phyloP scores from a whole-genome alignment of 2,113 vertebrate genomes.

The Sprattus sprattus region DNA sequence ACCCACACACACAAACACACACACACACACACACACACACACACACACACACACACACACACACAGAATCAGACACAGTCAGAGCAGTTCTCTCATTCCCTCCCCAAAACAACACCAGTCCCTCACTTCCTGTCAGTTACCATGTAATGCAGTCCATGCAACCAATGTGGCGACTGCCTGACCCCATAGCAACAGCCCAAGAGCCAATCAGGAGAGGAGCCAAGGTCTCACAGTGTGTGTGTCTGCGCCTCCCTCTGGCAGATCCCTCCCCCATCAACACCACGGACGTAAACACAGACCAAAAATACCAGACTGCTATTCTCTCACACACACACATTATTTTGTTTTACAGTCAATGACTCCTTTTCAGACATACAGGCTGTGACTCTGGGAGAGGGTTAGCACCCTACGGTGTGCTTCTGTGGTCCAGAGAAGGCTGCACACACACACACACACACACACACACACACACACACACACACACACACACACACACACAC shows the following conservation, averaged over 20 bases:
- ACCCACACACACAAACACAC: no score
- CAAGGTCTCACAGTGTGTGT: constrained; percentile 25
- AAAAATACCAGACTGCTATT: background rate
- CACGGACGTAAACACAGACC: constrained; percentile 18
- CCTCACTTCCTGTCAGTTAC: constrained; percentile 66
- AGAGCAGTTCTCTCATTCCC: background rate
- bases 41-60: no score
- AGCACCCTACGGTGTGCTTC: no score
- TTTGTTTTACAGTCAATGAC: no score
- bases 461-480: constrained; percentile 16
- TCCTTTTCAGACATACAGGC: no score
- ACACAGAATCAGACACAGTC: background rate
- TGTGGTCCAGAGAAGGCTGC: background rate
- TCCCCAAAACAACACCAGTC: constrained; percentile 41
- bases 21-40: no score
- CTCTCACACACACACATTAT: background rate
- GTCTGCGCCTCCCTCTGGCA: constrained; percentile 17
- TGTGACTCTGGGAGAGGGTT: no score
- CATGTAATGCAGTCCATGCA: constrained; percentile 26
- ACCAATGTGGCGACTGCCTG: constrained; percentile 58
- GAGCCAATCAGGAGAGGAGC: constrained; percentile 62
- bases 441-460: background rate
- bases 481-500: background rate
- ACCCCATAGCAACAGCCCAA: constrained; percentile 69
- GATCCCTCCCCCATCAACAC: constrained; percentile 23